Conservation (phyloP, 2,113 vertebrate species). For the Mionectes macconnelli region DNA sequence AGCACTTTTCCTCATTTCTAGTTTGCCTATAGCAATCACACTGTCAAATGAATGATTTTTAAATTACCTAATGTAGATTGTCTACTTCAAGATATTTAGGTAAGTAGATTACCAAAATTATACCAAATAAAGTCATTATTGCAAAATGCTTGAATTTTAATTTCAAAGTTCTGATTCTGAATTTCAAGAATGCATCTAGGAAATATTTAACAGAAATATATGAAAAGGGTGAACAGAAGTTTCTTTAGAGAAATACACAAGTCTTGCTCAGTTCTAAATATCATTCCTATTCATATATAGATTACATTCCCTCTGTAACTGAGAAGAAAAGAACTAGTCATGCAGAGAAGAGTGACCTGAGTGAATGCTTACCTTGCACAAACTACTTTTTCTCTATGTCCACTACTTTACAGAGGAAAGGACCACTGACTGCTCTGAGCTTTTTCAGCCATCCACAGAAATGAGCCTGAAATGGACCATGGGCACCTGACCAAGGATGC, state of each 20-base stretch:
- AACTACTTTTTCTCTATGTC: background rate
- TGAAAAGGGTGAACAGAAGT: background rate
- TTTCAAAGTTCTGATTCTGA: background rate
- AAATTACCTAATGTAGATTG: background rate
- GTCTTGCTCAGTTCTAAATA: background rate
- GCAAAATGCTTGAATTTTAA: background rate
- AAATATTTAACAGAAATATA: background rate
- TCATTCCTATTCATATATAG: background rate
- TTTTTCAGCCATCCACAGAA: background rate
- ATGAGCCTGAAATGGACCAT: background rate
- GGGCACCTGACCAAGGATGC: background rate
- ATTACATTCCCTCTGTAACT: background rate
- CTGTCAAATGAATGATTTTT: background rate
- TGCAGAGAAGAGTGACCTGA: background rate
- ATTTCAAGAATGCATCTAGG: background rate
- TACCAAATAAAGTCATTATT: background rate
- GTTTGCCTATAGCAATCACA: background rate
- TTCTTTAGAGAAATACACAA: background rate
- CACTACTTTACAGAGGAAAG: background rate
- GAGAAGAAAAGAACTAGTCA: background rate
- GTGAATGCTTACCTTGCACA: background rate
- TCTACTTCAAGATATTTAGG: background rate
- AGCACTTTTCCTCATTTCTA: background rate
- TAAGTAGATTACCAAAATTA: background rate
- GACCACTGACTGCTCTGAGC: background rate